phyloP scores from a whole-genome alignment of 2,113 vertebrate genomes.

The Plotosus lineatus region DNA sequence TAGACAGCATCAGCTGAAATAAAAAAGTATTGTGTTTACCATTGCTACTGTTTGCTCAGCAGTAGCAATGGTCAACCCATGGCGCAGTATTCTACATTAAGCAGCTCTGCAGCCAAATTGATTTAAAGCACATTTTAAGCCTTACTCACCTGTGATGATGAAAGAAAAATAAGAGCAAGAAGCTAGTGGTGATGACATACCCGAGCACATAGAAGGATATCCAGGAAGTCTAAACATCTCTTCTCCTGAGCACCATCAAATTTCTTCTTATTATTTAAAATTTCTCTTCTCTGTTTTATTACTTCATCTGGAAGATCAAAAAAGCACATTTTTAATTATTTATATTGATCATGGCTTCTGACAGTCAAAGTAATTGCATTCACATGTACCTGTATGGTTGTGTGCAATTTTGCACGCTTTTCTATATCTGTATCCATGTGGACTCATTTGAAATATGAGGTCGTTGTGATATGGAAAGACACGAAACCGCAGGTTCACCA shows the following conservation, averaged over 20 bases:
- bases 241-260: constrained; percentile 72
- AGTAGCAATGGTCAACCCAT: too few species aligned
- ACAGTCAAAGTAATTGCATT: neutral
- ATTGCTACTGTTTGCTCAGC: too few species aligned
- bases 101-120: neutral
- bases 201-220: constrained; percentile 84
- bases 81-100: neutral
- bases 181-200: constrained; percentile 67
- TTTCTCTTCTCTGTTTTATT: constrained; percentile 75
- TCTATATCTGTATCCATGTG: constrained; percentile 76
- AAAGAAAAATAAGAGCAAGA: neutral
- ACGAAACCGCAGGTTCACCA: constrained; percentile 66
- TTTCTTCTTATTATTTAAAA: constrained; percentile 69
- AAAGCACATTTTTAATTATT: constrained; percentile 39
- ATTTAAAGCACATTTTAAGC: neutral
- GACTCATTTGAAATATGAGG: constrained; percentile 80
- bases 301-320: constrained; percentile 68
- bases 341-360: constrained; percentile 5
- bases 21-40: too few species aligned
- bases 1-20: neutral
- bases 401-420: constrained; percentile 73
- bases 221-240: constrained; percentile 85
- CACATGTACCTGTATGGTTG: constrained; percentile 75
- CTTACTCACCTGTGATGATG: neutral
- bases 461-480: constrained; percentile 79